phyloP scores from a whole-genome alignment of 1,140 invertebrate genomes.

The Bombus haemorrhoidalis region DNA sequence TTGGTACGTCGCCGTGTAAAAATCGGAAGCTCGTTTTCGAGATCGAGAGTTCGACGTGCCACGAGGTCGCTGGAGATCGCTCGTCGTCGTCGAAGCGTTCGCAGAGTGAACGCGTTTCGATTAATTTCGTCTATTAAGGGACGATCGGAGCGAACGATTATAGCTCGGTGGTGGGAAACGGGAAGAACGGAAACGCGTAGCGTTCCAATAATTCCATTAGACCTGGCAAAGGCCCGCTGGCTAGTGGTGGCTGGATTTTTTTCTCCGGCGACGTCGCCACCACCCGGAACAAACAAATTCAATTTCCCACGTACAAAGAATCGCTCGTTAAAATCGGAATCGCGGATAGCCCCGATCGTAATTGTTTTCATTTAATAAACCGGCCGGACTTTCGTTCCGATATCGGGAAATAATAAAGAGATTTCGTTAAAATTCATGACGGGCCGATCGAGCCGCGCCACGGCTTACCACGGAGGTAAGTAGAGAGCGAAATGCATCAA shows the following conservation, averaged over 20 bases:
- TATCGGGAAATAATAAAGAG: constrained; percentile 32
- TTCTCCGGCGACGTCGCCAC: not conserved
- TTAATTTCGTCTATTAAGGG: constrained; percentile 57
- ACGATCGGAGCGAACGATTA: constrained; percentile 41
- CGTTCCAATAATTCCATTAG: constrained; percentile 60
- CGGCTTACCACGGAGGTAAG: constrained; percentile 13
- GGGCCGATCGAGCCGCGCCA: not conserved
- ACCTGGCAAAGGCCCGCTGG: not conserved
- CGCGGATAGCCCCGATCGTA: constrained; percentile 20
- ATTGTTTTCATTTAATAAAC: constrained; percentile 50
- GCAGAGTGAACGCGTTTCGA: constrained; percentile 33
- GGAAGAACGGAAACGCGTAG: constrained; percentile 33
- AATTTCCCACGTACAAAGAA: not conserved
- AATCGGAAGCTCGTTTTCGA: constrained; percentile 61
- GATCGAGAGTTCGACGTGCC: not conserved
- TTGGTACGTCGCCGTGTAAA: constrained; percentile 50
- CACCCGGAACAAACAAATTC: constrained; percentile 23
- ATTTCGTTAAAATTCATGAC: constrained; percentile 31
- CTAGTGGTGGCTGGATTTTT: not conserved
- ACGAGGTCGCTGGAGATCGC: constrained; percentile 22
- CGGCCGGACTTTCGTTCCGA: constrained; percentile 17
- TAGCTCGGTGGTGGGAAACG: constrained; percentile 6
- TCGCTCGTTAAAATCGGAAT: constrained; percentile 24
- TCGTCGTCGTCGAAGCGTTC: not conserved
- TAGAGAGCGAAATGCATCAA: constrained; percentile 13